These are phyloP conservation scores for Mactra quadrangularis DNA, from an alignment of 1,140 invertebrate genomes.

Conservation along the genomic window DNA sequence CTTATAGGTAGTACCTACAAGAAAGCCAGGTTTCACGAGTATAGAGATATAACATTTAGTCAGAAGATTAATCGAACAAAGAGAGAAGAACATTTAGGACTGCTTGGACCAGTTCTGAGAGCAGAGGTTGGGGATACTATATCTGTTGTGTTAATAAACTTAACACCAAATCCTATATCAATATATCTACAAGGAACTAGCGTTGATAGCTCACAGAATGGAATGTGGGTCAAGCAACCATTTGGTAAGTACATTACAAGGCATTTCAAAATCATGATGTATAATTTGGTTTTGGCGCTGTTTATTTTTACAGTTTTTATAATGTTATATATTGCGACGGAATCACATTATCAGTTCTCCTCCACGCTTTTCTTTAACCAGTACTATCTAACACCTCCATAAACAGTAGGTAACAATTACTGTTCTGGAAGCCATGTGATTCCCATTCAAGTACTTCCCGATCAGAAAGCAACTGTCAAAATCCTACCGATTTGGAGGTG, in stretches of 20 bases:
- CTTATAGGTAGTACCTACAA: slow-evolving; percentile 71
- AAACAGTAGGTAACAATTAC: too few species aligned
- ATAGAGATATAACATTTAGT: slow-evolving; percentile 69
- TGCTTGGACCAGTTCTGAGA: slow-evolving; percentile 77
- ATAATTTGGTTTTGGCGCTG: too few species aligned
- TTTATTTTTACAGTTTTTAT: too few species aligned
- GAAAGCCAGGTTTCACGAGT: slow-evolving; percentile 73
- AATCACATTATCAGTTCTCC: too few species aligned
- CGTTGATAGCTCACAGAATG: slow-evolving; percentile 66
- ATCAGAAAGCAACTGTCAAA: too few species aligned
- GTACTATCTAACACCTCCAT: too few species aligned
- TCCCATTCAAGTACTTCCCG: too few species aligned
- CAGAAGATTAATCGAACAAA: slow-evolving; percentile 50
- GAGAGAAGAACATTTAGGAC: slow-evolving; percentile 69
- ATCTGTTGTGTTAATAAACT: slow-evolving; percentile 62
- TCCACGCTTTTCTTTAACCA: too few species aligned
- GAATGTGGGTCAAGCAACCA: slow-evolving; percentile 20
- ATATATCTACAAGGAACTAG: slow-evolving; percentile 69
- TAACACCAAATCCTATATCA: slow-evolving; percentile 57
- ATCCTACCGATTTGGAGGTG: too few species aligned
- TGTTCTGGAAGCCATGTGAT: too few species aligned
- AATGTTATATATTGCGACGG: too few species aligned
- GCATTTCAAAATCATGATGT: too few species aligned
- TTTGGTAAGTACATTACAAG: slow-evolving; percentile 25
- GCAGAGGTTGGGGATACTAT: slow-evolving; percentile 76